A percentile compares a stretch with the other conserved stretches of the same genome.
These are phyloP conservation scores for Scophthalmus maximus DNA, from an alignment of 2,113 vertebrate genomes.

Conservation along the genomic window DNA sequence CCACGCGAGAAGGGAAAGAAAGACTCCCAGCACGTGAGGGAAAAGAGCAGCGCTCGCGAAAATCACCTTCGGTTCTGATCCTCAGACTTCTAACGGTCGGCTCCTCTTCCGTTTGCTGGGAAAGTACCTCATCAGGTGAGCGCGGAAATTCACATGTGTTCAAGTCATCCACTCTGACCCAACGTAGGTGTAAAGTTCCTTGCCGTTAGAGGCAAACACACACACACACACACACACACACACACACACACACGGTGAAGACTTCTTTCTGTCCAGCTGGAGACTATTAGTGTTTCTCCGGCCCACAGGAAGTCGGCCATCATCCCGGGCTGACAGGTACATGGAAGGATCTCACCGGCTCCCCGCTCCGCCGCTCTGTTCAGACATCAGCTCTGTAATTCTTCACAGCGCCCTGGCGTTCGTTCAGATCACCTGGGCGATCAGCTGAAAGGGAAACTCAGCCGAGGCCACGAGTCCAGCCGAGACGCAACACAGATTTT, in stretches of 20 bases:
- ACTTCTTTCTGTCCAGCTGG: conserved; percentile 84
- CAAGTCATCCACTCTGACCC: conserved; percentile 64
- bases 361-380: conserved; percentile 66
- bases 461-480: conserved; percentile 23
- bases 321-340: conserved; percentile 95
- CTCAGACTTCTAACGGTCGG: background rate
- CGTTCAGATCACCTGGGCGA: conserved; percentile 41
- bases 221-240: conserved; percentile 38
- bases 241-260: conserved; percentile 40
- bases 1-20: background rate
- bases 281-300: conserved; percentile 88
- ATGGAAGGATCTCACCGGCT: conserved; percentile 86
- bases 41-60: conserved; percentile 1
- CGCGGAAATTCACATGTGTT: conserved; percentile 63
- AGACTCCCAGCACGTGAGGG: background rate
- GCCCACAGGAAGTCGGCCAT: conserved; percentile 94
- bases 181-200: conserved; percentile 69
- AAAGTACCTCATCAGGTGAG: conserved; percentile 65
- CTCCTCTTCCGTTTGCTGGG: conserved; percentile 12
- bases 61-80: conserved; percentile 29
- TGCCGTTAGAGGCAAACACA: conserved; percentile 38
- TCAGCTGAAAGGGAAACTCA: conserved; percentile 48
- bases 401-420: conserved; percentile 79
- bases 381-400: conserved; percentile 75
- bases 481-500: conserved; percentile 13